These are phyloP conservation scores for Drosophila nigritarsus DNA, from an alignment of 2,888 invertebrate genomes.

Conservation along the genomic window DNA sequence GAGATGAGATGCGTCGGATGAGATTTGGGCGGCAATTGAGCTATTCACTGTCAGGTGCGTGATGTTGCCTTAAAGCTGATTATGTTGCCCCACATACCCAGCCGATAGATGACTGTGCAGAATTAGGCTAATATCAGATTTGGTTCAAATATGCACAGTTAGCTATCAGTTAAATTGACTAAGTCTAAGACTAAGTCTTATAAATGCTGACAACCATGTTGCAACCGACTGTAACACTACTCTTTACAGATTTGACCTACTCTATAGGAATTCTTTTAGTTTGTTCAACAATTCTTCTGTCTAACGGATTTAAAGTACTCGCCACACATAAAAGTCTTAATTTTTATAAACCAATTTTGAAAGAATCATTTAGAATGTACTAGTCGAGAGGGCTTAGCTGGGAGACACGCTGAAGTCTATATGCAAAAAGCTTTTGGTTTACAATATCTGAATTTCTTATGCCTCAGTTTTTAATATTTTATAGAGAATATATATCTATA, in stretches of 20 bases:
- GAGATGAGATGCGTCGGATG: constrained; percentile 29
- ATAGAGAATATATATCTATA: neutral
- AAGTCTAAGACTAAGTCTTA: neutral
- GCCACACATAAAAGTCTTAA: neutral
- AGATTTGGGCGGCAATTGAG: constrained; percentile 46
- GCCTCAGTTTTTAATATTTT: neutral
- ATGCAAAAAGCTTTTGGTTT: neutral
- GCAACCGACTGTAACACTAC: neutral
- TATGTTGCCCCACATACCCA: constrained; percentile 50
- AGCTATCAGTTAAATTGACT: neutral
- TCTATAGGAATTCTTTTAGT: neutral
- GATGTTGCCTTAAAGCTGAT: constrained; percentile 46
- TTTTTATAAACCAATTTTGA: neutral
- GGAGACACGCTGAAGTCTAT: neutral
- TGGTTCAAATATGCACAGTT: constrained; percentile 27
- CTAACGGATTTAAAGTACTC: neutral
- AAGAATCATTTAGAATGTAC: neutral
- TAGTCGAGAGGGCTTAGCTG: neutral
- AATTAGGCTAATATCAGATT: constrained; percentile 51
- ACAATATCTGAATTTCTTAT: neutral
- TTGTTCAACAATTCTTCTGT: neutral
- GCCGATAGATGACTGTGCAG: constrained; percentile 51
- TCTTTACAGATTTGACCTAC: neutral
- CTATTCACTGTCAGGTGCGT: constrained; percentile 39
- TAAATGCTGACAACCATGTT: neutral